These are phyloP conservation scores for Genyomyrus donnyi DNA, from an alignment of 2,113 vertebrate genomes.

Conservation along the genomic window DNA sequence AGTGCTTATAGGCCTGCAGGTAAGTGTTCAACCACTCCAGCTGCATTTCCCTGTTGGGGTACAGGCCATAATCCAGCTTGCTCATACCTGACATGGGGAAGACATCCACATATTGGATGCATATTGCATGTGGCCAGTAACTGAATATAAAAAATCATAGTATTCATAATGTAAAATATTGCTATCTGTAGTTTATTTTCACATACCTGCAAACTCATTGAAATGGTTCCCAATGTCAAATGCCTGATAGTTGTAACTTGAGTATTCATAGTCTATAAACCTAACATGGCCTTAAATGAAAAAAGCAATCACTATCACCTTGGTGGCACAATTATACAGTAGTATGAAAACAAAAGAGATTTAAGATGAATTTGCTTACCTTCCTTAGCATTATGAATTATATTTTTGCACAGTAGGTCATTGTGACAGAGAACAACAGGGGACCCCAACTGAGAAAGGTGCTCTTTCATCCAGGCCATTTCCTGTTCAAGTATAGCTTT, in stretches of 20 bases:
- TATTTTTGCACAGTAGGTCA: conserved; percentile 95
- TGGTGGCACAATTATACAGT: not conserved
- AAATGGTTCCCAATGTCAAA: conserved; percentile 98
- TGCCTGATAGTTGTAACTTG: conserved; percentile 94
- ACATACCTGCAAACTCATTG: conserved; percentile 91
- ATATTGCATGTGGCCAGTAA: not conserved
- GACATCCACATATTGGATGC: conserved; percentile 1
- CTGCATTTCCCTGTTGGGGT: conserved; percentile 75
- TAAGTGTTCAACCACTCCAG: conserved; percentile 81
- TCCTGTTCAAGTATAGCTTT: conserved; percentile 75
- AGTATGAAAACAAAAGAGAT: not conserved
- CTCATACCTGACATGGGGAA: conserved; percentile 67
- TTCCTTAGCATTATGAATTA: conserved; percentile 78
- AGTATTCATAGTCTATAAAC: conserved; percentile 95
- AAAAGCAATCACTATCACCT: not conserved
- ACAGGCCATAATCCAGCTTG: conserved; percentile 76
- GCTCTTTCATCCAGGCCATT: conserved; percentile 85
- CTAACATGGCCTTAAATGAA: conserved; percentile 66
- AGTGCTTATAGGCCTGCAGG: conserved; percentile 76
- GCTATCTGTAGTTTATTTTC: not conserved
- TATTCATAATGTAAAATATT: not conserved
- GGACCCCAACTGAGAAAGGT: conserved; percentile 77
- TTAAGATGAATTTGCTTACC: conserved; percentile 50
- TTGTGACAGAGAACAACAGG: conserved; percentile 94
- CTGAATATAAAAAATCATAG: not conserved